Percentiles rank a stretch among this genome's conserved stretches.
Conservation (phyloP, 2,113 vertebrate species). For the Cisticola juncidis region DNA sequence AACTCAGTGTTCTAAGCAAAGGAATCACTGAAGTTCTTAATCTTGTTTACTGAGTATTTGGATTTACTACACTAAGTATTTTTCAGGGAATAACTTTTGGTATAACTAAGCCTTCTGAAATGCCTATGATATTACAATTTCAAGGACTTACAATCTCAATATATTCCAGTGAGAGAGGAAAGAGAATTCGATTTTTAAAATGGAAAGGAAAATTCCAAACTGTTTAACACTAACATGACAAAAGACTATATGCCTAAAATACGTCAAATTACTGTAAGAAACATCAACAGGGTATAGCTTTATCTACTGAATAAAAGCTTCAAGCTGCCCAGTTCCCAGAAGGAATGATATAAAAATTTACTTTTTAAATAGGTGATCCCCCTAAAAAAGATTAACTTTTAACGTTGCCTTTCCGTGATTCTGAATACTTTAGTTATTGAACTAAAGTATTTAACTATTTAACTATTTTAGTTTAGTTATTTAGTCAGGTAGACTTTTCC, state of each 20-base stretch:
- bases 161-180: background rate
- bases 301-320: background rate
- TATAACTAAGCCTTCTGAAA: background rate
- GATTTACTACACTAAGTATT: background rate
- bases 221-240: background rate
- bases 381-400: background rate
- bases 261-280: background rate
- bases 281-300: background rate
- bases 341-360: background rate
- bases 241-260: background rate
- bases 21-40: background rate
- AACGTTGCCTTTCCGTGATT: background rate
- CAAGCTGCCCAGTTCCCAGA: background rate
- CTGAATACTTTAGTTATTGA: background rate
- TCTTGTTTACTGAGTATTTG: background rate
- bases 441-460: background rate
- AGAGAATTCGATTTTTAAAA: background rate
- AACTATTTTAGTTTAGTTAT: too few relatives aligned
- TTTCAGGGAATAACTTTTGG: background rate
- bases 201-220: background rate
- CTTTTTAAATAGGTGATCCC: background rate
- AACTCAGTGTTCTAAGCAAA: background rate
- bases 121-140: background rate
- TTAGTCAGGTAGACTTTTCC: background rate
- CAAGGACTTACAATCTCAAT: background rate